Evolutionary conservation across 2,113 vertebrate genomes (phyloP), one percentile per base, ranked within the genome.

Genomic region (Otus sunia): DNA sequence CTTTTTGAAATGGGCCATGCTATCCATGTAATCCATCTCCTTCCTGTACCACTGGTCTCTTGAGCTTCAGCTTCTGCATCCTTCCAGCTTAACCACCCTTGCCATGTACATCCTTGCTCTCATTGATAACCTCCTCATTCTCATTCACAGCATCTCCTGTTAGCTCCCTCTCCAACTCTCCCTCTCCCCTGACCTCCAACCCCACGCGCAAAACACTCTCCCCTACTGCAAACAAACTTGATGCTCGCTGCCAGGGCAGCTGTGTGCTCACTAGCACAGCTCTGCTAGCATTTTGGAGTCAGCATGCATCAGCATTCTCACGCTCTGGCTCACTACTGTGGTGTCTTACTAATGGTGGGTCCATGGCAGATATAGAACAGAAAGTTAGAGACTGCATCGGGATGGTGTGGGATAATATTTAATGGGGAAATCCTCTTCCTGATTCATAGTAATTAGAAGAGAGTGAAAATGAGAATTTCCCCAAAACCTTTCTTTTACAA

Each of bases 81-180:
- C 21, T 62, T 77, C 43, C 32, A 66, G 50, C 7, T 60, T 53
- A 80, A 62, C 5, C n/a, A 76, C 2, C 2, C 26, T 21, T 21
- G 50, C 5, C 13, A 5, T 26, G 34, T 36, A 17, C 21, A 16
- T 64, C 60, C 29, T 45, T 36, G 20, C 8, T 73, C 14, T 15
- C 19, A 37, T 0, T 12, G 49, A 32, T 12, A 63, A n/a, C 25
- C 23, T 66, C 5, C 5, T 49, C 20, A 29, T 32, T 1, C 1
- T 62, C 36, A 66, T 49, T n/a, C 30, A 77, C 23, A 60, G 22
- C 13, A 59, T 30, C 16, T 36, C 9, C 45, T 41, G 2, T 43
- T 49, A 50, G 9, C 11, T 59, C 43, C 34, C 56, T 47, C 18
- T n/a, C n/a, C n/a, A n/a, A n/a, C n/a, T n/a, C n/a, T n/a, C n/a